Conservation (phyloP, 2,888 invertebrate genomes). For the Melanchra persicariae region DNA sequence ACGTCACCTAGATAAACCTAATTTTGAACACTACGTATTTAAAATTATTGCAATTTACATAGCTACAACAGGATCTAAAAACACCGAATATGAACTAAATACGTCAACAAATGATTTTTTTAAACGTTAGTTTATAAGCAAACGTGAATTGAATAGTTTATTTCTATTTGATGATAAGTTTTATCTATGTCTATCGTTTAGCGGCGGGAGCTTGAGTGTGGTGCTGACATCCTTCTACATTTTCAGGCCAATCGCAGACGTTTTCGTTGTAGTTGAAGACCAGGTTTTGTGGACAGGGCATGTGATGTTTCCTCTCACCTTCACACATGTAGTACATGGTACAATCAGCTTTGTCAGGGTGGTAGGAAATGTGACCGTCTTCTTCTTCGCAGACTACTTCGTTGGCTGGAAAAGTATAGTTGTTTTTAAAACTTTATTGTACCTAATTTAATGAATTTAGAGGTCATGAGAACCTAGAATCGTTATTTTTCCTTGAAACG, state of each 20-base stretch:
- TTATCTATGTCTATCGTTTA: slow-evolving; percentile 76
- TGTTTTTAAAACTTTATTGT: not conserved
- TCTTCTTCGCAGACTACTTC: slow-evolving; percentile 97
- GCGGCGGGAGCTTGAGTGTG: slow-evolving; percentile 89
- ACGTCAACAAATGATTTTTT: slow-evolving; percentile 57
- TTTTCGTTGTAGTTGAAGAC: slow-evolving; percentile 98
- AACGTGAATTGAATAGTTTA: slow-evolving; percentile 64
- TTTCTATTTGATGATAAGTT: slow-evolving; percentile 50
- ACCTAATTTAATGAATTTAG: not conserved
- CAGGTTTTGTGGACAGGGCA: slow-evolving; percentile 98
- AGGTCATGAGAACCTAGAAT: not conserved
- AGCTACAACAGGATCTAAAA: slow-evolving; percentile 63
- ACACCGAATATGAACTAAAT: slow-evolving; percentile 66
- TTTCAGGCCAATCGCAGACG: slow-evolving; percentile 99
- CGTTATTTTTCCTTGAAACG: not conserved
- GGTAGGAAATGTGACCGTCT: slow-evolving; percentile 98
- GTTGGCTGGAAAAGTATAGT: slow-evolving; percentile 93
- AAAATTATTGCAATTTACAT: slow-evolving; percentile 69
- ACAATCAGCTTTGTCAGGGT: slow-evolving; percentile 97
- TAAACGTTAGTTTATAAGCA: slow-evolving; percentile 62
- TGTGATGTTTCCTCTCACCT: slow-evolving; percentile 98
- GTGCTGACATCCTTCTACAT: slow-evolving; percentile 95
- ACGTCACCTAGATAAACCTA: slow-evolving; percentile 64
- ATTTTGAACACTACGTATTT: slow-evolving; percentile 71
- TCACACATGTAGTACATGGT: slow-evolving; percentile 99